Conservation (phyloP, 2,888 invertebrate species). For the Amphipoea oculea region DNA sequence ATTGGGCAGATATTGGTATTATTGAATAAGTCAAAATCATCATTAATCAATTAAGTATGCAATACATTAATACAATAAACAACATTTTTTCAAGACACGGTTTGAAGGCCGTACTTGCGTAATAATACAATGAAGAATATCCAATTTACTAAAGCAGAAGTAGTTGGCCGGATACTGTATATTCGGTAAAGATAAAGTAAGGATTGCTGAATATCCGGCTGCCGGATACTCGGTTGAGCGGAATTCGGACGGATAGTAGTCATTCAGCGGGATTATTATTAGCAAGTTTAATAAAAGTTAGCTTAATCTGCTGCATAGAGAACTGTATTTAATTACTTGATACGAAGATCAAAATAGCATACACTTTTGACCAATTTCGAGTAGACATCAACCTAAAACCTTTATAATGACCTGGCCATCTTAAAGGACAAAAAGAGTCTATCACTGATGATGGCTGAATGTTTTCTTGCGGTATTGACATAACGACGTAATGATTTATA, state of each 20-base stretch:
- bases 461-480: no score
- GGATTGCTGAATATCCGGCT: conserved; percentile 2
- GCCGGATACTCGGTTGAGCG: not conserved
- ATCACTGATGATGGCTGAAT: no score
- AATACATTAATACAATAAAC: not conserved
- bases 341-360: no score
- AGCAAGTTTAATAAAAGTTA: not conserved
- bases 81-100: not conserved
- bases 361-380: no score
- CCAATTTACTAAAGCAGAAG: not conserved
- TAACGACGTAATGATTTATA: no score
- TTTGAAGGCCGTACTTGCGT: not conserved
- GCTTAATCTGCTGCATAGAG: no score
- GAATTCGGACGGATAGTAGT: not conserved
- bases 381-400: no score
- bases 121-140: not conserved
- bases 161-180: not conserved
- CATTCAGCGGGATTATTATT: not conserved
- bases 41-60: not conserved
- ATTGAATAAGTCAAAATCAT: no score
- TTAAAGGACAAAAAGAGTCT: no score
- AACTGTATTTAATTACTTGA: no score
- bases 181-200: not conserved
- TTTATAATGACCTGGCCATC: no score
- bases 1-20: not conserved